These are phyloP conservation scores for Candoia aspera DNA, from an alignment of 2,113 vertebrate genomes.

Conservation along the genomic window DNA sequence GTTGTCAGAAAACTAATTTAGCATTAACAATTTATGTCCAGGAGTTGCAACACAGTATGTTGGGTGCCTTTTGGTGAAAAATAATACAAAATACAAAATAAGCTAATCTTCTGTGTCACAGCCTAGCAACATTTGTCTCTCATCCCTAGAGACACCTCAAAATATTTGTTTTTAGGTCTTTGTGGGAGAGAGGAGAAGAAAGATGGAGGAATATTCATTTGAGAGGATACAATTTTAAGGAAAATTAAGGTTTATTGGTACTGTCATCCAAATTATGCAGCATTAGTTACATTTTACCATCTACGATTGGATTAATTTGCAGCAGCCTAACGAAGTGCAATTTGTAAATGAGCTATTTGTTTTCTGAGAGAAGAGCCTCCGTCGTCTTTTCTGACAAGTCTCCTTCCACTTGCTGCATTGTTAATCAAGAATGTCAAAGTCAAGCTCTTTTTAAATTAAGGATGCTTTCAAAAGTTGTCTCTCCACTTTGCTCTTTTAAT, in stretches of 20 bases:
- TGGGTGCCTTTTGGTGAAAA: slow-evolving; percentile 21
- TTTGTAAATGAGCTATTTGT: slow-evolving; percentile 63
- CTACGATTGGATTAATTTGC: slow-evolving; percentile 51
- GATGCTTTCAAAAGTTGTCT: slow-evolving; percentile 38
- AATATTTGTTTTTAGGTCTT: slow-evolving; percentile 25
- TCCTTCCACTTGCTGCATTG: slow-evolving; percentile 35
- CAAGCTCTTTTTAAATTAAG: slow-evolving; percentile 40
- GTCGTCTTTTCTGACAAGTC: slow-evolving; percentile 38
- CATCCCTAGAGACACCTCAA: slow-evolving; percentile 25
- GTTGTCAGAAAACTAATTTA: slow-evolving; percentile 28
- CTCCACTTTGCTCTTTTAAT: slow-evolving; percentile 39
- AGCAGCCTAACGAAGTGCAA: slow-evolving; percentile 54
- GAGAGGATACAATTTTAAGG: slow-evolving; percentile 44
- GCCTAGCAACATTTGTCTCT: slow-evolving; percentile 26
- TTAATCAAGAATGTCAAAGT: slow-evolving; percentile 55
- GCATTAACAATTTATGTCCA: slow-evolving; percentile 1
- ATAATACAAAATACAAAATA: slow-evolving; percentile 25
- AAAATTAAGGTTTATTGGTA: slow-evolving; percentile 57
- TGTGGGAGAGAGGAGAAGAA: background rate
- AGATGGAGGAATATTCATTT: slow-evolving; percentile 1
- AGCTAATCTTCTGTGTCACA: slow-evolving; percentile 12
- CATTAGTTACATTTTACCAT: slow-evolving; percentile 58
- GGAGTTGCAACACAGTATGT: slow-evolving; percentile 7
- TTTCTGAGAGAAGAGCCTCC: slow-evolving; percentile 28
- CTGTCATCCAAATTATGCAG: slow-evolving; percentile 40